Base-by-base conservation (phyloP, 2,113 vertebrate genomes). In the Petroica traversi region DNA sequence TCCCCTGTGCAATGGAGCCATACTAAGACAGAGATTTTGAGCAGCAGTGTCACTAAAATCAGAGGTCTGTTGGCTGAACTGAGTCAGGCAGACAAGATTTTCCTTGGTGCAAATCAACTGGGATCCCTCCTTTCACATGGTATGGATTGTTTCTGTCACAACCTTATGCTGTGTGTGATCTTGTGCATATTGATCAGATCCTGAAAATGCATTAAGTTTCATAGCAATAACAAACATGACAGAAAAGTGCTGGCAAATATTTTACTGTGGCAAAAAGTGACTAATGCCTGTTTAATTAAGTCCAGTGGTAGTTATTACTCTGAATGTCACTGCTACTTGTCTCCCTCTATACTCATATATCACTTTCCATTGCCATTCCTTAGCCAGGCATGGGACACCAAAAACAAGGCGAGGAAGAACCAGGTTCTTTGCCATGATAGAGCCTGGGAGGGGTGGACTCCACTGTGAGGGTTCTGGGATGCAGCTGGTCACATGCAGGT, bases 391-490 rank as follows among this genome's bases (percentile, higher is more conserved):
- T 6, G 24, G 17, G 31, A 43, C 13, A 11, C 28, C 36, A 76
- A 45, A 38, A 59, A 36, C 19, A 64, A 48, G 19, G 6, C 14
- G 40, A 52, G 8, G 33, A 92, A 54, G 45, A 63, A 28, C 5
- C 9, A 29, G 1, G 2, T 29, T 85, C 12, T 49, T 40, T 40
- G 20, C 29, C 84, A 18, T 80, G 15, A 23, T 18, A 41, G 40
- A 86, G 43, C 23, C 26, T 4, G 4, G 5, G 51, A 61, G 7
- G 24, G 38, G 12, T 83, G 15, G 18, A 38, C 43, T 72, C 31
- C 1, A 0, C 20, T 52, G 3, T 33, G 8, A 33, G 6, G 6
- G 20, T 72, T 80, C 43, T 46, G 25, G 2, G 3, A 9, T 18
- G 12, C 31, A 36, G 28, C 26, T 79, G 12, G 29, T 88, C 33